These are phyloP conservation scores for Proctacanthus coquilletti DNA, from an alignment of 1,140 invertebrate genomes.

Conservation along the genomic window DNA sequence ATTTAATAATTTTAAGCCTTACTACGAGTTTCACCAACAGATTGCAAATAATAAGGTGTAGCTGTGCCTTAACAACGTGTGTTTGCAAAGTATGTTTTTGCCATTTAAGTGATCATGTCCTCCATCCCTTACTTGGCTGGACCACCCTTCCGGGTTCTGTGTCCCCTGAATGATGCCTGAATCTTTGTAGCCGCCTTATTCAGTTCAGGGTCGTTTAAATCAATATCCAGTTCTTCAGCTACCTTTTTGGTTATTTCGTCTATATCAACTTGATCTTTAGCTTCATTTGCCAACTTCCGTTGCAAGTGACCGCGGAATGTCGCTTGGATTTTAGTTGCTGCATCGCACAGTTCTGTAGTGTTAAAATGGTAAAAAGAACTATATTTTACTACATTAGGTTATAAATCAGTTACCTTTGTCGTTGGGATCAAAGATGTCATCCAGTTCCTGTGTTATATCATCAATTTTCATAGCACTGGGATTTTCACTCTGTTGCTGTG, in stretches of 20 bases:
- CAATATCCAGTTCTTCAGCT: constrained; percentile 59
- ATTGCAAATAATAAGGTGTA: too few relatives aligned
- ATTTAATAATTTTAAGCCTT: too few relatives aligned
- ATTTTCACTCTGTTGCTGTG: not conserved
- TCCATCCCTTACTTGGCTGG: too few relatives aligned
- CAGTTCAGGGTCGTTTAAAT: constrained; percentile 69
- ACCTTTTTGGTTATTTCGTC: constrained; percentile 31
- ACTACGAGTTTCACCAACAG: too few relatives aligned
- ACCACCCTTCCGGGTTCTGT: constrained; percentile 67
- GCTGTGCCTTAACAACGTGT: too few relatives aligned
- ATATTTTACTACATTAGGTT: not conserved
- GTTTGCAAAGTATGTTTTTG: too few relatives aligned
- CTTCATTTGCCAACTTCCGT: constrained; percentile 48
- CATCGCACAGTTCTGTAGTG: constrained; percentile 63
- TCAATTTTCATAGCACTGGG: not conserved
- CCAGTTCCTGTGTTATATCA: constrained; percentile 44
- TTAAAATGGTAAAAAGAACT: constrained; percentile 15
- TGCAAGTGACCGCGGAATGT: constrained; percentile 83
- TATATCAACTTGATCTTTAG: constrained; percentile 32
- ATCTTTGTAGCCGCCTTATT: constrained; percentile 87
- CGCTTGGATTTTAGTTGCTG: constrained; percentile 84
- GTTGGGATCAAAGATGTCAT: constrained; percentile 57
- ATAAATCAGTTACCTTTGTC: constrained; percentile 48
- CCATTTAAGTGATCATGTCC: too few relatives aligned
- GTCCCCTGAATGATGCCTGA: constrained; percentile 81